Conservation (phyloP, 2,113 vertebrate species). For the Nesogale talazaci region DNA sequence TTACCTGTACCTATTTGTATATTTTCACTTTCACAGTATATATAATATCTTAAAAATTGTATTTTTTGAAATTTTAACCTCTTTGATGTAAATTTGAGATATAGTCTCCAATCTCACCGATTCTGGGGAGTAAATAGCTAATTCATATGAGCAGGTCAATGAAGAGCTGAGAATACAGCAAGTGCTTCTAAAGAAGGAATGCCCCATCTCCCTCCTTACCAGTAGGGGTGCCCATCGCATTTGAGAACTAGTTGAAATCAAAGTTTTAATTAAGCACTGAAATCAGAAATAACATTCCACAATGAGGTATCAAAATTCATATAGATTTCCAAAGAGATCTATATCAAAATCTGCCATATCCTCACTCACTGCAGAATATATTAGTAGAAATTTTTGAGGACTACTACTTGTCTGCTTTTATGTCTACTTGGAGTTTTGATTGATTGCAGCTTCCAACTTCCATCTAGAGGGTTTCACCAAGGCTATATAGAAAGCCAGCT, state of each 20-base stretch:
- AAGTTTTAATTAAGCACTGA: not conserved
- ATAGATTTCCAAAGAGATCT: slow-evolving; percentile 5
- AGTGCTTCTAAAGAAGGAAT: not conserved
- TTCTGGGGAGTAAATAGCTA: not conserved
- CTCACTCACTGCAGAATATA: not conserved
- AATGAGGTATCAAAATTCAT: not conserved
- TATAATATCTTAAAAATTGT: not conserved
- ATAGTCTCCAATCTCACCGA: not conserved
- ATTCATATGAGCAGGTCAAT: not conserved
- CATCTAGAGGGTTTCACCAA: not conserved
- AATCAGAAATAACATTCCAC: not conserved
- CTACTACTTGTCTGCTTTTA: too few relatives aligned
- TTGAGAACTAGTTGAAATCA: not conserved
- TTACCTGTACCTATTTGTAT: not conserved
- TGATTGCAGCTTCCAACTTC: not conserved
- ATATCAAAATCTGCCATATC: not conserved
- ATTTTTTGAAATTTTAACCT: not conserved
- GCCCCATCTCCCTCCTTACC: not conserved
- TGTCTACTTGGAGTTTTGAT: not conserved
- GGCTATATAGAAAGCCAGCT: not conserved
- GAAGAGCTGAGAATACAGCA: not conserved
- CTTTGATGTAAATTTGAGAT: not conserved
- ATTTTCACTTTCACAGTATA: not conserved
- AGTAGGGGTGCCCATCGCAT: not conserved
- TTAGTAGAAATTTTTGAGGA: not conserved